Evolutionary conservation across 2,888 invertebrate species (phyloP).

Genomic region (Aspidiotus destructor): DNA sequence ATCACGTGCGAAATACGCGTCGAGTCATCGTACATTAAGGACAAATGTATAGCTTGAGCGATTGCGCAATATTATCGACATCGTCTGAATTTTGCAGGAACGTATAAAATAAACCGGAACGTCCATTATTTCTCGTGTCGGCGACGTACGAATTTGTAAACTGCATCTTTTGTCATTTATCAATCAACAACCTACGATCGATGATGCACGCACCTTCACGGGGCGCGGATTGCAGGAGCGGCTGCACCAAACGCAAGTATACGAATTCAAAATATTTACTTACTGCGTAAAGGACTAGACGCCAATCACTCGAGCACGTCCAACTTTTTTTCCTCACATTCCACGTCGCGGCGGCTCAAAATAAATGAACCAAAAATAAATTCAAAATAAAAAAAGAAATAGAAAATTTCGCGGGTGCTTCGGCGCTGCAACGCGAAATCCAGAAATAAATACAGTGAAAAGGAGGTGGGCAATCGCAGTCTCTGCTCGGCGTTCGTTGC

Average conservation of each 20-base stretch:
- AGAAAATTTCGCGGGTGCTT: conserved; percentile 9
- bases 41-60: too few species aligned
- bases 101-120: too few species aligned
- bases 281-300: conserved; percentile 18
- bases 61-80: too few species aligned
- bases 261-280: conserved; percentile 18
- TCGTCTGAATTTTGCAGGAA: too few species aligned
- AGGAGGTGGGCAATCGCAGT: conserved; percentile 6
- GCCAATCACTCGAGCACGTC: conserved; percentile 5
- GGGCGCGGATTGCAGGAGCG: too few species aligned
- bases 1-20: too few species aligned
- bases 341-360: conserved; percentile 18
- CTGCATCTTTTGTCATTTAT: too few species aligned
- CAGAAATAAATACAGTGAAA: conserved; percentile 29
- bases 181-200: too few species aligned
- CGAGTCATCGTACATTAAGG: too few species aligned
- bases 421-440: conserved; percentile 19
- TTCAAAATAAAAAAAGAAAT: neutral
- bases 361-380: conserved; percentile 28
- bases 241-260: neutral
- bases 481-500: neutral
- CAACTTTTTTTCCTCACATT: conserved; percentile 20
- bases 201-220: too few species aligned
- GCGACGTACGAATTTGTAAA: too few species aligned
- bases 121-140: too few species aligned